These are phyloP conservation scores for Corythucha ciliata DNA, from an alignment of 2,888 invertebrate species.

Conservation along the genomic window DNA sequence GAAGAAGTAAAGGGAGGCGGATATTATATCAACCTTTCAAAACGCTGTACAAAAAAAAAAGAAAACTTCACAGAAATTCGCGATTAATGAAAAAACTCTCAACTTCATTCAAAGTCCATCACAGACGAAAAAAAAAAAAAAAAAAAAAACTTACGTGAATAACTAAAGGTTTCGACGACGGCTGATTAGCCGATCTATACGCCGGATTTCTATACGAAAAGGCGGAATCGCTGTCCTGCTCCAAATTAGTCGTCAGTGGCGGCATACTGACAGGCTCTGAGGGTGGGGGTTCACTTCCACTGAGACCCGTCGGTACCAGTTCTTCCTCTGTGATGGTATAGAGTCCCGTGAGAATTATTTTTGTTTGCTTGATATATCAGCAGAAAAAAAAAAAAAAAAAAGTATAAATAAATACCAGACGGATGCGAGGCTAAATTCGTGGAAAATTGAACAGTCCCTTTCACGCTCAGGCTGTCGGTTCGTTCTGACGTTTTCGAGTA, in stretches of 20 bases:
- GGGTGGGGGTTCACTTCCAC: conserved; percentile 26
- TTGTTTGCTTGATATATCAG: too few relatives aligned
- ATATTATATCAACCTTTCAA: background rate
- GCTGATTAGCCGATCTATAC: conserved; percentile 64
- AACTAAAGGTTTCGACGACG: conserved; percentile 27
- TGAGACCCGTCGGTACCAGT: conserved; percentile 22
- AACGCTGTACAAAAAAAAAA: background rate
- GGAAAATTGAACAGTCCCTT: background rate
- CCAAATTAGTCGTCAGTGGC: conserved; percentile 23
- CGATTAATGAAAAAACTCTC: background rate
- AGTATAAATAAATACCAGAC: conserved; percentile 21
- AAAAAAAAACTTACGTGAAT: conserved; percentile 20
- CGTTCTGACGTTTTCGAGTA: conserved; percentile 2
- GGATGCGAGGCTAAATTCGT: conserved; percentile 26
- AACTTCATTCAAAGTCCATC: background rate
- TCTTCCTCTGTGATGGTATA: conserved; percentile 30
- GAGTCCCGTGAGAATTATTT: too few relatives aligned
- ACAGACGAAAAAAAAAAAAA: too few relatives aligned
- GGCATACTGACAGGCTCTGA: conserved; percentile 33
- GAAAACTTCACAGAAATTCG: background rate
- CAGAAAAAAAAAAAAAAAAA: background rate
- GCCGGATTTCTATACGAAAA: conserved; percentile 65
- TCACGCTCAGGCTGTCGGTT: background rate
- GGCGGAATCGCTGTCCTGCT: conserved; percentile 33
- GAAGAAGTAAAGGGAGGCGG: too few relatives aligned